Evolutionary conservation across 2,888 invertebrate species (phyloP).

Genomic region (Saturnia japonica): DNA sequence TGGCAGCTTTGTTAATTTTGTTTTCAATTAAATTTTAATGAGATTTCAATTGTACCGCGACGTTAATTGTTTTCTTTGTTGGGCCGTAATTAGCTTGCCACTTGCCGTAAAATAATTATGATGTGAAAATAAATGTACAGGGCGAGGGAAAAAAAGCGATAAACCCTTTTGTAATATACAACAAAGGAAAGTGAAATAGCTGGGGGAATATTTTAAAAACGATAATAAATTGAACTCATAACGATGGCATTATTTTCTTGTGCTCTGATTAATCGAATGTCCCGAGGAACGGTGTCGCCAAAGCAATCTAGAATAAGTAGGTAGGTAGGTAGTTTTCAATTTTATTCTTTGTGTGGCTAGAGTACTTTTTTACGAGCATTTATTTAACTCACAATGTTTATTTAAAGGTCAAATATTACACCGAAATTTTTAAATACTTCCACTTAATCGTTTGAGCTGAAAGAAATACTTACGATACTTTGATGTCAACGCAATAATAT

Average conservation of each 20-base stretch:
- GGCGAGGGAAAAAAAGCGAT: constrained; percentile 38
- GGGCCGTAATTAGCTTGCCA: constrained; percentile 28
- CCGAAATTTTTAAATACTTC: too few relatives aligned
- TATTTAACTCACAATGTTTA: not conserved
- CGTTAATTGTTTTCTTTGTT: constrained; percentile 26
- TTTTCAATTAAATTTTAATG: constrained; percentile 24
- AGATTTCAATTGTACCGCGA: constrained; percentile 21
- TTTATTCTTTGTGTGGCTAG: not conserved
- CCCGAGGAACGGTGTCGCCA: constrained; percentile 33
- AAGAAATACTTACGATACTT: too few relatives aligned
- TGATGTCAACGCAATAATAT: too few relatives aligned
- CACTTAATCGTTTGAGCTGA: too few relatives aligned
- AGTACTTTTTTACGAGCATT: not conserved
- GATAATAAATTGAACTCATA: constrained; percentile 56
- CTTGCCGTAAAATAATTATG: constrained; percentile 16
- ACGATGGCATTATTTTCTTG: constrained; percentile 48
- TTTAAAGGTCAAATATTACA: too few relatives aligned
- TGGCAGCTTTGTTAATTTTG: constrained; percentile 20
- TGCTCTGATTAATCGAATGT: constrained; percentile 47
- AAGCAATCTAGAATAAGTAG: constrained; percentile 14
- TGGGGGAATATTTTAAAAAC: constrained; percentile 43
- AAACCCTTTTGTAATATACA: constrained; percentile 52
- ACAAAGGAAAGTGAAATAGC: constrained; percentile 53
- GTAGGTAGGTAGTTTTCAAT: not conserved
- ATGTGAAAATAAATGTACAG: constrained; percentile 24